A percentile compares a stretch with the other conserved stretches of the same genome.
Conservation (phyloP, 2,888 invertebrate species). For the Drosophila colorata region DNA sequence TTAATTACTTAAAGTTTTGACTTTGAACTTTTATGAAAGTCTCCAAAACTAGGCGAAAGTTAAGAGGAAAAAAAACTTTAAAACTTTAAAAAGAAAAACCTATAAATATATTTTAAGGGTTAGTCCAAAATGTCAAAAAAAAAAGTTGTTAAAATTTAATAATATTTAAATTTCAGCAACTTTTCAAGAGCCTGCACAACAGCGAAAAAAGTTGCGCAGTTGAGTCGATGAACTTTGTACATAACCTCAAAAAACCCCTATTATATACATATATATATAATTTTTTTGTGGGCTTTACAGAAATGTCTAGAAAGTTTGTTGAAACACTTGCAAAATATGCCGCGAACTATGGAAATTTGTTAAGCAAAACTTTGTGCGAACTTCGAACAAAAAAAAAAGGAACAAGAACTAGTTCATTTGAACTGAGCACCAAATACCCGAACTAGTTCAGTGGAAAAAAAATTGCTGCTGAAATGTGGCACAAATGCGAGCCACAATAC, state of each 20-base stretch:
- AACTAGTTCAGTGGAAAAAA: constrained; percentile 5
- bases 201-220: constrained; percentile 5
- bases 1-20: neutral
- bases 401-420: constrained; percentile 9
- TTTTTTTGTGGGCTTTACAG: neutral
- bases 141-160: constrained; percentile 6
- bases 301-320: constrained; percentile 30
- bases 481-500: neutral
- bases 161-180: constrained; percentile 12
- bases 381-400: constrained; percentile 1
- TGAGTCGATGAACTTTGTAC: constrained; percentile 33
- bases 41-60: neutral
- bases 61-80: neutral
- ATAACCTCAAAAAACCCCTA: constrained; percentile 17
- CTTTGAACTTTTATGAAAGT: neutral
- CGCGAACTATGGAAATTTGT: constrained; percentile 21
- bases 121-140: neutral
- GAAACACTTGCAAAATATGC: constrained; percentile 21
- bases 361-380: constrained; percentile 14
- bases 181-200: constrained; percentile 10
- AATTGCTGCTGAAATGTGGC: neutral
- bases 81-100: neutral
- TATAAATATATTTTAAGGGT: neutral
- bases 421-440: neutral
- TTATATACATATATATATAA: constrained; percentile 1